phyloP scores from a whole-genome alignment of 2,113 vertebrate species.

The Nycticebus coucang region DNA sequence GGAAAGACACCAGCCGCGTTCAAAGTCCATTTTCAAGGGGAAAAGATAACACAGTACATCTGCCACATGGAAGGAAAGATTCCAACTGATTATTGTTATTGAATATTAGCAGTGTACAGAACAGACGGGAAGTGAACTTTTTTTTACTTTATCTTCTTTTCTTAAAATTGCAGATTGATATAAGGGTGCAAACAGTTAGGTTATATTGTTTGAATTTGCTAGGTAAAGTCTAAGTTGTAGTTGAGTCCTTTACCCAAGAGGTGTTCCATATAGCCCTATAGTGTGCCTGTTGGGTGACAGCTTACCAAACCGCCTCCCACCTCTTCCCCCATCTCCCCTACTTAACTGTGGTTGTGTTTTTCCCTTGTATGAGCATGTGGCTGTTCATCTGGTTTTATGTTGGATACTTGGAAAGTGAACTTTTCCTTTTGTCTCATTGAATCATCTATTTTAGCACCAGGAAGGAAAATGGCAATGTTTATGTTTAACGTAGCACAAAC shows the following conservation, averaged over 20 bases:
- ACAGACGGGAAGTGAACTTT: neutral
- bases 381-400: no score
- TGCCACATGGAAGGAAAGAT: neutral
- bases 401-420: neutral
- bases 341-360: no score
- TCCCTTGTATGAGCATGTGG: no score
- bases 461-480: neutral
- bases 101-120: conserved; percentile 33
- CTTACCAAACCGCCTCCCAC: no score
- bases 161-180: no score
- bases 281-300: no score
- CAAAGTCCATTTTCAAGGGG: conserved; percentile 8
- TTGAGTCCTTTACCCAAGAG: no score
- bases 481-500: neutral
- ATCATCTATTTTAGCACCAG: neutral
- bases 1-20: neutral
- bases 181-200: no score
- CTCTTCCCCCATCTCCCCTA: no score
- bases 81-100: conserved; percentile 10
- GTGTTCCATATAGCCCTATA: no score
- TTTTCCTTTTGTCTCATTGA: neutral
- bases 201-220: no score
- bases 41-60: neutral
- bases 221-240: no score
- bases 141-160: neutral